Conservation (phyloP, 2,113 vertebrate species). For the Eudyptes chrysolophus region DNA sequence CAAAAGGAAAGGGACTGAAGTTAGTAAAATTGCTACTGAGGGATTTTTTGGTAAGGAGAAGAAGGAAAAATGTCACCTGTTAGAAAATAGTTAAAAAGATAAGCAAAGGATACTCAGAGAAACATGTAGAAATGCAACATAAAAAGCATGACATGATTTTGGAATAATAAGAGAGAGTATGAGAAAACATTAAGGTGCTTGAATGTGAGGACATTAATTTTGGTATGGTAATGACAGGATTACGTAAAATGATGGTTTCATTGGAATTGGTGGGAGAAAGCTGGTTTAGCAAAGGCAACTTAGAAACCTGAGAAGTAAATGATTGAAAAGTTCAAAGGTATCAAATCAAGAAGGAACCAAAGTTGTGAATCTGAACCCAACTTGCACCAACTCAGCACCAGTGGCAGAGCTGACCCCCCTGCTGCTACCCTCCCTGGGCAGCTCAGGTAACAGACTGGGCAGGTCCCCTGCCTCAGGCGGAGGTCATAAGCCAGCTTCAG, state of each 20-base stretch:
- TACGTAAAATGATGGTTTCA: neutral
- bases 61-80: neutral
- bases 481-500: neutral
- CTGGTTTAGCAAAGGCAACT: neutral
- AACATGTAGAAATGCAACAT: neutral
- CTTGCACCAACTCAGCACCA: neutral
- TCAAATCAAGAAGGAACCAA: neutral
- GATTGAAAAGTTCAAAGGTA: neutral
- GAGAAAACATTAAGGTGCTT: neutral
- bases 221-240: neutral
- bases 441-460: neutral
- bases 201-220: neutral
- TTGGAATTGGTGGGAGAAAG: neutral
- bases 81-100: neutral
- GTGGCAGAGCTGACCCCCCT: rapidly evolving
- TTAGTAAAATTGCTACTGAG: neutral
- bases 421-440: too few relatives aligned
- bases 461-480: neutral
- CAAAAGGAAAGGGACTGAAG: neutral
- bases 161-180: neutral
- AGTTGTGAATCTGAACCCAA: neutral
- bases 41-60: neutral
- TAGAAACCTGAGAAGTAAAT: neutral
- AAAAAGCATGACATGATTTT: neutral
- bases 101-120: neutral